A percentile compares a stretch with the other conserved stretches of the same genome.
phyloP scores from a whole-genome alignment of 2,888 invertebrate genomes.

The Brassicogethes aeneus region DNA sequence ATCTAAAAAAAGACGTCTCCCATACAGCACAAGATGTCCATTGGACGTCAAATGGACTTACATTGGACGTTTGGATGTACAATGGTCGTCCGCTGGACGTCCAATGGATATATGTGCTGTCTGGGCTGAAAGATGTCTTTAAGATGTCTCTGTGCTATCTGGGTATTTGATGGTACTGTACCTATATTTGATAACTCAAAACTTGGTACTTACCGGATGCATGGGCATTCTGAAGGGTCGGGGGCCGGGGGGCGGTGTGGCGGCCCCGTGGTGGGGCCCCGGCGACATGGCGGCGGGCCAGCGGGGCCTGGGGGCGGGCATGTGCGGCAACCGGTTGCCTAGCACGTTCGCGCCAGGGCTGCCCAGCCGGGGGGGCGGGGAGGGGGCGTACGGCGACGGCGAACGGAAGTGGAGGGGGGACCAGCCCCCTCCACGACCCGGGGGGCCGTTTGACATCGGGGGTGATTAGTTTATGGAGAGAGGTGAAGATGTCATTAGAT shows the following conservation, averaged over 20 bases:
- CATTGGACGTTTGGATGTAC: too few species aligned
- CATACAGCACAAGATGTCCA: too few species aligned
- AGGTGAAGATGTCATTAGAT: constrained; percentile 21
- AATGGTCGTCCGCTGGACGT: too few species aligned
- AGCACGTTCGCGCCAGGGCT: constrained; percentile 39
- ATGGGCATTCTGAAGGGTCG: constrained; percentile 38
- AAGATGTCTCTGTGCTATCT: too few species aligned
- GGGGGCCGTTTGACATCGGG: constrained; percentile 37
- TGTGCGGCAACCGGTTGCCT: constrained; percentile 43
- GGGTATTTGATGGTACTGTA: too few species aligned
- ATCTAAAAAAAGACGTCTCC: too few species aligned
- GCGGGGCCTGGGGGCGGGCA: constrained; percentile 58
- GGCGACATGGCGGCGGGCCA: constrained; percentile 53
- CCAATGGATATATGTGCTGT: too few species aligned
- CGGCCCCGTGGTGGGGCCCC: constrained; percentile 30
- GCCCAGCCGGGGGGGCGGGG: constrained; percentile 58
- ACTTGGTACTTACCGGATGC: constrained; percentile 41
- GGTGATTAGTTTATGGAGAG: too few species aligned
- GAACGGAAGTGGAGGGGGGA: constrained; percentile 61
- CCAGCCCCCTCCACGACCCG: constrained; percentile 35
- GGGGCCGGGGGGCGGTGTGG: constrained; percentile 43
- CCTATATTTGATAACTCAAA: too few species aligned
- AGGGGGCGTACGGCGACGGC: constrained; percentile 67
- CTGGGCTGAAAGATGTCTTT: too few species aligned
- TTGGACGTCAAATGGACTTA: too few species aligned